These are phyloP conservation scores for Rhabdomys pumilio DNA, from an alignment of 2,797 vertebrate species.

Conservation along the genomic window DNA sequence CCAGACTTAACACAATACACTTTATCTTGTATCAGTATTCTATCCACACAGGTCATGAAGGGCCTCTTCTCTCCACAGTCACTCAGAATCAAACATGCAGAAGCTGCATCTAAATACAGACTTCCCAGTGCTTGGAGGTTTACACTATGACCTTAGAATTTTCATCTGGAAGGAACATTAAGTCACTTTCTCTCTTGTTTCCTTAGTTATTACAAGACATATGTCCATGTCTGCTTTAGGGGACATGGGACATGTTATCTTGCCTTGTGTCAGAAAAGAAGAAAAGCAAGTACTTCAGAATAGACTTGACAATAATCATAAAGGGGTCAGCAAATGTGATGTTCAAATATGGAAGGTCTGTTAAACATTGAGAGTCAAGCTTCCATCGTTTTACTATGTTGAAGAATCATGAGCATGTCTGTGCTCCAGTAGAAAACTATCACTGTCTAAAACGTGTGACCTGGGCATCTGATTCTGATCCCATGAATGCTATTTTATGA, in stretches of 20 bases:
- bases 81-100: background rate
- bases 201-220: background rate
- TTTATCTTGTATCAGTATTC: background rate
- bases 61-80: background rate
- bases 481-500: background rate
- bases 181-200: constrained; percentile 22
- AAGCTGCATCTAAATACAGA: background rate
- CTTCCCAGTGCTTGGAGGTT: background rate
- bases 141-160: background rate
- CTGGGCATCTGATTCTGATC: background rate
- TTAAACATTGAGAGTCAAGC: background rate
- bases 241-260: background rate
- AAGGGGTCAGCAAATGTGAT: background rate
- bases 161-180: background rate
- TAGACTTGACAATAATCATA: constrained; percentile 23
- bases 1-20: constrained; percentile 21
- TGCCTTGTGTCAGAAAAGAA: background rate
- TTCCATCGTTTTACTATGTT: background rate
- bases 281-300: constrained; percentile 22
- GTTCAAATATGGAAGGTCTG: constrained; percentile 1
- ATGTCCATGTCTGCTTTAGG: background rate
- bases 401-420: background rate
- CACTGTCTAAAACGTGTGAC: background rate
- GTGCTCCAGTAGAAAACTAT: background rate
- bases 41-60: background rate